These are phyloP conservation scores for Lathronympha strigana DNA, from an alignment of 2,888 invertebrate species.

Conservation along the genomic window DNA sequence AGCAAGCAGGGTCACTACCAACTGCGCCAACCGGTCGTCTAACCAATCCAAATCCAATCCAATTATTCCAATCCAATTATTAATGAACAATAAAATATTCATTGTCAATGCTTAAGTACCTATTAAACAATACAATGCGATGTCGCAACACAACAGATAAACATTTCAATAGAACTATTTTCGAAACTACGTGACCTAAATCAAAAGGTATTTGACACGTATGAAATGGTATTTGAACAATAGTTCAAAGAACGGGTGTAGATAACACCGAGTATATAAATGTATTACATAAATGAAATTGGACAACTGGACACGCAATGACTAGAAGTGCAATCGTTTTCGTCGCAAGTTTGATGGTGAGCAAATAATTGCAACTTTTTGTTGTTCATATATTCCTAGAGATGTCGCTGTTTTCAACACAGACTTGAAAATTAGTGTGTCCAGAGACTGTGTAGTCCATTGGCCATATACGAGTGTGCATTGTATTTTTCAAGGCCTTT, in stretches of 20 bases:
- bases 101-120: background rate
- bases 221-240: background rate
- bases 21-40: too few species aligned
- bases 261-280: constrained; percentile 18
- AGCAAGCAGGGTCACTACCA: too few species aligned
- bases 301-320: background rate
- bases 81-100: too few species aligned
- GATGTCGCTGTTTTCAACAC: background rate
- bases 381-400: too few species aligned
- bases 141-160: background rate
- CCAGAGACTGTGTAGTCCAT: too few species aligned
- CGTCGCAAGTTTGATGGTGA: background rate
- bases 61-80: background rate
- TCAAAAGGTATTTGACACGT: background rate
- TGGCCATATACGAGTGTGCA: too few species aligned
- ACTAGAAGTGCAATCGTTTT: background rate
- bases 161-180: background rate
- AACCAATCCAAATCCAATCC: too few species aligned
- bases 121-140: background rate
- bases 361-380: background rate
- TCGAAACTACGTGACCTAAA: constrained; percentile 10
- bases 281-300: constrained; percentile 6
- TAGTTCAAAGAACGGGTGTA: too few species aligned
- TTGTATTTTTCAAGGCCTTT: too few species aligned
- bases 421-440: background rate